Conservation (phyloP, 2,888 invertebrate species). For the Cristatella mucedo region DNA sequence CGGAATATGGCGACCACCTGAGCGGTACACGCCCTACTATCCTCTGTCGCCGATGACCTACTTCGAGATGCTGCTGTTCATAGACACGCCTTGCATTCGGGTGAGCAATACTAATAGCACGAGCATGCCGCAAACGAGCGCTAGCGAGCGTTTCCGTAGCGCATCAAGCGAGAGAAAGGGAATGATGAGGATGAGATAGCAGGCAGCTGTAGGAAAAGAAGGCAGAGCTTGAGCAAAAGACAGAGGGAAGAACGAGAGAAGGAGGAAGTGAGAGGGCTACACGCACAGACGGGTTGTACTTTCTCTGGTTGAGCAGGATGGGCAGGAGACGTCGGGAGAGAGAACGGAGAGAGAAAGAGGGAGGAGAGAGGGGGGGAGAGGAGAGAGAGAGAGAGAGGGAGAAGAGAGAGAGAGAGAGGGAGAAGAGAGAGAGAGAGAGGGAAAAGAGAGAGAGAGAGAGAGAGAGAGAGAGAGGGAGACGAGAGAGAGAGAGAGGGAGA, state of each 20-base stretch:
- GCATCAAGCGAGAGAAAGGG: no score
- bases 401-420: not conserved
- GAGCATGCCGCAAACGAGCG: no score
- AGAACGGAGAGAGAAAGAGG: not conserved
- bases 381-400: not conserved
- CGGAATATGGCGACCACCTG: slow-evolving; percentile 4
- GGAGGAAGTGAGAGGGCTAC: no score
- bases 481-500: not conserved
- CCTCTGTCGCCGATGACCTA: slow-evolving; percentile 4
- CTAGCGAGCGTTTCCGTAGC: no score
- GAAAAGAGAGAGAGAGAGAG: slow-evolving; percentile 1
- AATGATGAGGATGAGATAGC: no score
- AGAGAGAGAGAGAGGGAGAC: not conserved
- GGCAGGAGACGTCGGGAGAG: not conserved
- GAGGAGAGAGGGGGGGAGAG: not conserved
- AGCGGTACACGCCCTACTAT: slow-evolving; percentile 6
- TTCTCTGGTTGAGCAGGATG: not conserved
- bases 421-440: not conserved
- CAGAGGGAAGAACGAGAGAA: not conserved
- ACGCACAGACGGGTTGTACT: no score
- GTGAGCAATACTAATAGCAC: no score
- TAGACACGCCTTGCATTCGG: slow-evolving; percentile 1
- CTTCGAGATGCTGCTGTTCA: slow-evolving; percentile 6
- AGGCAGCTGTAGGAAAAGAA: not conserved
- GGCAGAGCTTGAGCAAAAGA: not conserved